Base-by-base conservation (phyloP, 2,113 vertebrate species). In the Bungarus multicinctus region DNA sequence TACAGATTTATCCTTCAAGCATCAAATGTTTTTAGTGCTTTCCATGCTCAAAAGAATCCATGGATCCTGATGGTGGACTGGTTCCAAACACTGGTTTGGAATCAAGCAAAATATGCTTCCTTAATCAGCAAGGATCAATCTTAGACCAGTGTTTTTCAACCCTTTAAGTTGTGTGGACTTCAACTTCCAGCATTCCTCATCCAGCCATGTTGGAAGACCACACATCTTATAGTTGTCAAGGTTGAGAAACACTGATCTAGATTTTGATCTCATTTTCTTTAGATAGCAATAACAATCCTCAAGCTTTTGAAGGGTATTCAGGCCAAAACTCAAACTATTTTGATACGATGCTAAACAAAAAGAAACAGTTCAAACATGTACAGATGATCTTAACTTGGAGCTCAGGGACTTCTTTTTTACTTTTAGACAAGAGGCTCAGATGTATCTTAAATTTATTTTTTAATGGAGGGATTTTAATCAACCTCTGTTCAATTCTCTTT, bases 271-370 rank as follows among this genome's bases (percentile, higher is more conserved):
- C 34, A 20, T 52, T 81, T 90, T 91, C 23, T 25, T 16, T 85
- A 91, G 54, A 85, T 43, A 97, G 95, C 97, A 97, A 93, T 97
- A 95, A 95, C 60, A 57, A 89, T 95, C 95, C 52, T 95, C 92
- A 87, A 93, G 90, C 39, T 22, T 52, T 93, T 94, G 90, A 52
- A 88, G 2, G 0, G 85, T 91, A 52, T 69, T 45, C 47, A 95
- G 96, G 92, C 89, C 57, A 43, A 91, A 89, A 89, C 52, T 92
- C 94, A 90, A 50, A 87, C 34, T 81, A 43, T 81, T 81, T 81
- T 81, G 74, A 81, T 81, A 81, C 22, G 18, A 81, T 81, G 43
- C 74, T 81, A 43, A 43, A 81, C 74, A 81, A 81, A 81, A 81
- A 81, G 74, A 43, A 43, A 81, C 34, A 43, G 34, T 81, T 81